phyloP scores from a whole-genome alignment of 2,888 invertebrate genomes.

The Catocala nupta region DNA sequence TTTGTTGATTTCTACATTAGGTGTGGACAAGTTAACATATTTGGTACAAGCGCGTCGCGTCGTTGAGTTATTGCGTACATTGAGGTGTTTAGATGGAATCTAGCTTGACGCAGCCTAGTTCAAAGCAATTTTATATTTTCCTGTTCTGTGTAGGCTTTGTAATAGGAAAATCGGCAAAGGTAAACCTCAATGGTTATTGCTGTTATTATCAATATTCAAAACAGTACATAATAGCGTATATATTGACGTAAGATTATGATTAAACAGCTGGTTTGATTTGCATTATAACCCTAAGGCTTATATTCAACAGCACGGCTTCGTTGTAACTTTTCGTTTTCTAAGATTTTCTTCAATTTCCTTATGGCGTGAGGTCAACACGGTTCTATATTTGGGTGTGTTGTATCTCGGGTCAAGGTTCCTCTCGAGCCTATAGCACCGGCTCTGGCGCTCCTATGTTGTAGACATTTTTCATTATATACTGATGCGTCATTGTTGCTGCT shows the following conservation, averaged over 20 bases:
- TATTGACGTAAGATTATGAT: conserved; percentile 31
- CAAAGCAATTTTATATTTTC: conserved; percentile 62
- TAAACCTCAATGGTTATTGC: conserved; percentile 22
- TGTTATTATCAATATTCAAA: conserved; percentile 20
- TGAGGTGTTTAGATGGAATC: conserved; percentile 54
- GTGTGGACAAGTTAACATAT: conserved; percentile 73
- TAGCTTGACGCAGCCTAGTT: conserved; percentile 54
- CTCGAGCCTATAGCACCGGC: conserved; percentile 48
- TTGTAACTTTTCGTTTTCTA: conserved; percentile 26
- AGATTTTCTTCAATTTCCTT: conserved; percentile 33
- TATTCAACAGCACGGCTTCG: conserved; percentile 14
- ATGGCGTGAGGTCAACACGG: conserved; percentile 29
- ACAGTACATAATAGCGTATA: conserved; percentile 16
- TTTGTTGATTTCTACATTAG: conserved; percentile 63
- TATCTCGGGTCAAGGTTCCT: conserved; percentile 56
- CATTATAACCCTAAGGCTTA: conserved; percentile 30
- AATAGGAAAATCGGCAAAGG: conserved; percentile 29
- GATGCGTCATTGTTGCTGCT: conserved; percentile 74
- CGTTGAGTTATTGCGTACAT: conserved; percentile 56
- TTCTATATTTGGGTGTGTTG: conserved; percentile 50
- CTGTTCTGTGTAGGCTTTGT: conserved; percentile 40
- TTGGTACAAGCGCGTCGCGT: conserved; percentile 64
- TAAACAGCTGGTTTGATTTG: conserved; percentile 44
- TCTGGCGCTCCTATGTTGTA: conserved; percentile 71
- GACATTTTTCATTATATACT: conserved; percentile 64